phyloP scores from a whole-genome alignment of 2,797 vertebrate species.

The Paedocypris micromegethes region DNA sequence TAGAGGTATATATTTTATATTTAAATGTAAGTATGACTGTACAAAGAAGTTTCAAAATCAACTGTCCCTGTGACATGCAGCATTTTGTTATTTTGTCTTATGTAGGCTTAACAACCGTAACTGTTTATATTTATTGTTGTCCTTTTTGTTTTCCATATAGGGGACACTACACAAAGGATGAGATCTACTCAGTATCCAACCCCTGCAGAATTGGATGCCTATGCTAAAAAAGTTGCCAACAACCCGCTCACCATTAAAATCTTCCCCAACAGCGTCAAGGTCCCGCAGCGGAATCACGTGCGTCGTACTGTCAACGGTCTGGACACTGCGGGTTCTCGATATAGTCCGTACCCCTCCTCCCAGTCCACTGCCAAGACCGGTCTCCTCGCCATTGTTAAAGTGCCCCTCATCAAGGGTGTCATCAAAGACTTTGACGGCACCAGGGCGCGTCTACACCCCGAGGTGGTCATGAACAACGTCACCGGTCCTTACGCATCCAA shows the following conservation, averaged over 20 bases:
- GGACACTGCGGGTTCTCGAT: conserved; percentile 94
- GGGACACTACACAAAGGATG: conserved; percentile 99
- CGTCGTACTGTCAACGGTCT: conserved; percentile 97
- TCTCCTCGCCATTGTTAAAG: conserved; percentile 92
- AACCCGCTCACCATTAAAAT: conserved; percentile 98
- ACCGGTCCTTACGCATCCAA: conserved; percentile 75
- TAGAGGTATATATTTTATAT: no score
- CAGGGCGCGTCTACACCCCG: conserved; percentile 84
- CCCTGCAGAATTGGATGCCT: conserved; percentile 99
- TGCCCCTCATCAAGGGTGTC: conserved; percentile 83
- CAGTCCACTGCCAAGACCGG: conserved; percentile 89
- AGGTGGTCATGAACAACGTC: conserved; percentile 89
- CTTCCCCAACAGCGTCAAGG: conserved; percentile 98
- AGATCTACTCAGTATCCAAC: conserved; percentile 99
- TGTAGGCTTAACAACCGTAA: no score
- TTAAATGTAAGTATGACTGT: no score
- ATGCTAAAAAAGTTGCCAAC: conserved; percentile 99
- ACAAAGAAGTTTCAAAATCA: no score
- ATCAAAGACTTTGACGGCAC: conserved; percentile 96
- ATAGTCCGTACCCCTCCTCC: conserved; percentile 94
- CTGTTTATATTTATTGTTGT: background rate
- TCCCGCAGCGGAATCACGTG: conserved; percentile 97
- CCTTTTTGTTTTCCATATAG: conserved; percentile 59
- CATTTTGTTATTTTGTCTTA: no score
- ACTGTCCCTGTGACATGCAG: no score